Evolutionary conservation across 2,113 vertebrate genomes (phyloP), one percentile per base, ranked within the genome.

Genomic region (Takifugu flavidus): DNA sequence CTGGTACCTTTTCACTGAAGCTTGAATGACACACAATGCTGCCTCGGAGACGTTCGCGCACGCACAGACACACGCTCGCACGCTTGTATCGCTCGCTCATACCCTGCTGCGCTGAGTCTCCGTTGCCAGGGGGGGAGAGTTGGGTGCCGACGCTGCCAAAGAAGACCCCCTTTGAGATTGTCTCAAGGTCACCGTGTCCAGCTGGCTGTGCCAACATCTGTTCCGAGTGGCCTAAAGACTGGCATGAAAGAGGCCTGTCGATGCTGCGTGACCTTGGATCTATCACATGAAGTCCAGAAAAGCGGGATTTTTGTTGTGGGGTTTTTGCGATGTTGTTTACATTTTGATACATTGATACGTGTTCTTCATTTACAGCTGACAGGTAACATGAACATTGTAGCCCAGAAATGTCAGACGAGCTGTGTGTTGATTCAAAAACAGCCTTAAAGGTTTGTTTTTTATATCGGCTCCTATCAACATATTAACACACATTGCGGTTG

Each of bases 21-120:
- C 88, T 89, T 89, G 88, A 88, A 89, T 87, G 88, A 87, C 88
- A 88, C 86, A 86, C 86, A 87, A 78, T 76, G 75, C 86, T 75
- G 78, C 54, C 70, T 70, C 65, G 69, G 66, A 67, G 71, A 84
- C 50, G 25, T 27, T 20, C 4, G 1, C 25, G 5, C 53, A 6
- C 49, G 42, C 66, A 47, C 56, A 69, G 43, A 49, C 51, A 56
- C 66, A 44, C 64, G 64, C 26, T 39, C 56, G 28, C 56, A 44
- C 25, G 51, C 58, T 49, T 65, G 74, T 31, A 50, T 13, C 25
- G 25, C 25, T 68, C 66, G 76, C 67, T 61, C 65, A 63, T 66
- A 74, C 47, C 15, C 71, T 46, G 58, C 75, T 76, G 77, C 67
- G 50, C 75, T 70, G 80, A 75, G 69, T 69, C 77, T 83, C 50